Evolutionary conservation across 37 sponge, comb jelly and placozoan species (phyloP).

Genomic region (Beroe forskalii): DNA sequence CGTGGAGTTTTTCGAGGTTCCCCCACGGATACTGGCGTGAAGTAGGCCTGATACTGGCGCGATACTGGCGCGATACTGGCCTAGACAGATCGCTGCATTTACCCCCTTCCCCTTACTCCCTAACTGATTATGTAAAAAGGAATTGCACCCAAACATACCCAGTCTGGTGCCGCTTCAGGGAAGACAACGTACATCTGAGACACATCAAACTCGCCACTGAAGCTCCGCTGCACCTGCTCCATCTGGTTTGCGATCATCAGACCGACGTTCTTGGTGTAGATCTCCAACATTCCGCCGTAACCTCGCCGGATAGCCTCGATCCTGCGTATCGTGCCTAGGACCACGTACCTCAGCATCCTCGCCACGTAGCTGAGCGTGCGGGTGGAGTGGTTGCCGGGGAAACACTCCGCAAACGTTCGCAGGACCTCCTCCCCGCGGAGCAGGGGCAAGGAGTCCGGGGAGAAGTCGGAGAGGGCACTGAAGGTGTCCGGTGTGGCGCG

Average conservation of each 20-base stretch:
- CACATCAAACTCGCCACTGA: neutral
- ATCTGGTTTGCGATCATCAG: slow-evolving; percentile 38
- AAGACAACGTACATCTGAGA: slow-evolving; percentile 20
- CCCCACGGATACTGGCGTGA: no score
- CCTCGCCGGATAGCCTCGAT: neutral
- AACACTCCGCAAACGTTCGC: neutral
- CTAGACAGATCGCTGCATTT: no score
- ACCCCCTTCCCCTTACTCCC: no score
- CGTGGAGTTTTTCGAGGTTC: no score
- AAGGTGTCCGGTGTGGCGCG: slow-evolving; percentile 20
- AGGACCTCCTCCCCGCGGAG: neutral
- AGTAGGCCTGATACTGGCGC: no score
- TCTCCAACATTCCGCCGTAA: neutral
- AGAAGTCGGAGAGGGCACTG: neutral
- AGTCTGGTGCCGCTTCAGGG: neutral
- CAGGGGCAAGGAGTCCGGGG: neutral
- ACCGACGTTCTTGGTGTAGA: slow-evolving; percentile 27
- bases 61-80: no score
- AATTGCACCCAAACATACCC: neutral
- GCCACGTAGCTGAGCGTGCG: neutral
- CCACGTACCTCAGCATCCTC: neutral
- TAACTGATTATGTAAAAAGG: no score
- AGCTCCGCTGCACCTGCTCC: slow-evolving; percentile 9
- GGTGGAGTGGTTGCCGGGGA: neutral
- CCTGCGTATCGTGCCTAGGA: neutral